A percentile compares a stretch with the other conserved stretches of the same genome.
Evolutionary conservation across 2,113 vertebrate species (phyloP).

Genomic region (Nipponia nippon): DNA sequence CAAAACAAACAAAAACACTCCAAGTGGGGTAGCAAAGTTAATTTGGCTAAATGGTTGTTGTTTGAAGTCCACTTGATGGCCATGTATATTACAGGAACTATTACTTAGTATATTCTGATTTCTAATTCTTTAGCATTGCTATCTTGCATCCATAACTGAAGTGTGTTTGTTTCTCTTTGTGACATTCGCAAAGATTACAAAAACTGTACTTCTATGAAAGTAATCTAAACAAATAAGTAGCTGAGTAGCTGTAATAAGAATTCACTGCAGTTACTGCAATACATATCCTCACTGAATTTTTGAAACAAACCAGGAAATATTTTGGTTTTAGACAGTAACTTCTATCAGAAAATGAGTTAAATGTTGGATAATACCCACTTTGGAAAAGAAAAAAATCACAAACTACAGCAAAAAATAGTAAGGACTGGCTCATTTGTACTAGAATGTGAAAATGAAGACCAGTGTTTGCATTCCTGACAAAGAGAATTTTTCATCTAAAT

Average conservation of each 20-base stretch:
- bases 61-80: not conserved
- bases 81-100: not conserved
- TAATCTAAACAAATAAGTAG: not conserved
- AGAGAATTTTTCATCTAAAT: not conserved
- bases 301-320: not conserved
- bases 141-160: not conserved
- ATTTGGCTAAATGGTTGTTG: not conserved
- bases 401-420: not conserved
- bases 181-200: not conserved
- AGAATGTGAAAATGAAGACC: not conserved
- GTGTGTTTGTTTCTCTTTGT: not conserved
- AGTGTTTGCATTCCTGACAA: not conserved
- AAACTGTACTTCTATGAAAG: not conserved
- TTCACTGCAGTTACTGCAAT: not conserved
- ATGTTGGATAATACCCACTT: not conserved
- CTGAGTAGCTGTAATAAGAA: not conserved
- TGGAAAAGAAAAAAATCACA: not conserved
- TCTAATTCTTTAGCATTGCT: not conserved
- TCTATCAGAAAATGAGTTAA: not conserved
- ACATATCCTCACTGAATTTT: not conserved
- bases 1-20: not conserved
- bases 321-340: not conserved
- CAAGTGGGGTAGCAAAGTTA: not conserved
- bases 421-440: not conserved
- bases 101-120: not conserved